A percentile compares a stretch with the other conserved stretches of the same genome.
phyloP scores from a whole-genome alignment of 2,113 vertebrate species.

The Trogon melanurus region DNA sequence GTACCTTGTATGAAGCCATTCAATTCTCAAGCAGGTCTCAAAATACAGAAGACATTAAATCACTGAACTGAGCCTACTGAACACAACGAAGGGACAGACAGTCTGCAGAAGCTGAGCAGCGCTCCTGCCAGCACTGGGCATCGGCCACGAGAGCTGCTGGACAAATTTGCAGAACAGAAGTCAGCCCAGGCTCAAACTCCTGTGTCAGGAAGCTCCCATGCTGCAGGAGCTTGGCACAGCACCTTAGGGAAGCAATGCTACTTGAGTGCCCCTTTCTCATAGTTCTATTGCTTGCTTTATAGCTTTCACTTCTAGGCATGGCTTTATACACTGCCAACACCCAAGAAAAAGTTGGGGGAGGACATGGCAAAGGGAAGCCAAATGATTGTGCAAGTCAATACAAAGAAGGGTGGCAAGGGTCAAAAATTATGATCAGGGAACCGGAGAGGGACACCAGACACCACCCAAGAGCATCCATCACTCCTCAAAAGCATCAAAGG shows the following conservation, averaged over 20 bases:
- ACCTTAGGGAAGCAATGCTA: background rate
- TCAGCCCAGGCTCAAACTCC: rapidly evolving
- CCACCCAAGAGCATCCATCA: background rate
- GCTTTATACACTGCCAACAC: background rate
- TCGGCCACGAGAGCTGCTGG: rapidly evolving
- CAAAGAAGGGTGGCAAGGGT: background rate
- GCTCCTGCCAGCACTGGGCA: background rate
- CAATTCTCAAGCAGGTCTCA: background rate
- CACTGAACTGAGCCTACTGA: background rate
- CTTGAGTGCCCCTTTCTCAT: background rate
- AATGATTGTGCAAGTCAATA: background rate
- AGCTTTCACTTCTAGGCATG: background rate
- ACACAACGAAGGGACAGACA: rapidly evolving
- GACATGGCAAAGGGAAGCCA: background rate
- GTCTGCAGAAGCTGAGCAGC: background rate
- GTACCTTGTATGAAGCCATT: background rate
- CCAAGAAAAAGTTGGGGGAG: background rate
- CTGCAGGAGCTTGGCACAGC: background rate
- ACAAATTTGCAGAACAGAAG: background rate
- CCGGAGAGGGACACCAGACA: background rate
- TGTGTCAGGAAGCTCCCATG: background rate
- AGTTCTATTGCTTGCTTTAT: background rate
- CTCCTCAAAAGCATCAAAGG: background rate
- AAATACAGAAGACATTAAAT: background rate
- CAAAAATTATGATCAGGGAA: background rate